Evolutionary conservation across 2,888 invertebrate species (phyloP), one percentile per base, ranked within the genome.

Genomic region (Hylaea fasciaria): DNA sequence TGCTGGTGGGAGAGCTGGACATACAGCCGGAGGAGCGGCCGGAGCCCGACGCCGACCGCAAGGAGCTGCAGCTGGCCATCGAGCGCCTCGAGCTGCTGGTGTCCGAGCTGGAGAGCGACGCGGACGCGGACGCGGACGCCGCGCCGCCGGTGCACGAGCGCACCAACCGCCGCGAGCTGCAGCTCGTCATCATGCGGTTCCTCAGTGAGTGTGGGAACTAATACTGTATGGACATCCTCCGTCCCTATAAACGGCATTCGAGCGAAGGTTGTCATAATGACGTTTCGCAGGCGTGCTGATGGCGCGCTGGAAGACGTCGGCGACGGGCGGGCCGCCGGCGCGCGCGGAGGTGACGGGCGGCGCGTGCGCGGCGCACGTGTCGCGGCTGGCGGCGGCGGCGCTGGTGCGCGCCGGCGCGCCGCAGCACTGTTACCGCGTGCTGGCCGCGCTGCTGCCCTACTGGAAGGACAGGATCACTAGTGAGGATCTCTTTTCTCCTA

Each of bases 61-160:
- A 96, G 64, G 98, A 98, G 87, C 95, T 98, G 50, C 97, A 97
- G 78, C 90, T 98, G n/a, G 95, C 98, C 12, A 94, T 98, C 56
- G 95, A 97, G 93, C 93, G 98, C 44, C 93, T 98, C 5, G 93
- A 94, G 39, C 93, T 95, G 29, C 89, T 98, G 12, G 94, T 97
- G 3, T 94, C 94, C 0, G 95, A 96, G 80, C 81, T 97, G 62
- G 94, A 95, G 69, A 94, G 95, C 86, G 93, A 93, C 90, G 87
- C 69, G 59, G 88, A 77, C 86, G 93, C 58, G 88, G 88, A 74
- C 70, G 80, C 64, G 70, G 88, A 74, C 70, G 80, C 64, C 70
- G 82, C 85, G 58, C 91, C 93, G 69, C 93, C 94, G 0, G 91
- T 94, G 62, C 92, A 94, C 69, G 93, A 94, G 51, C 94, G 98